Conservation (phyloP, 2,797 vertebrate genomes). For the Pangasius krempfi region DNA sequence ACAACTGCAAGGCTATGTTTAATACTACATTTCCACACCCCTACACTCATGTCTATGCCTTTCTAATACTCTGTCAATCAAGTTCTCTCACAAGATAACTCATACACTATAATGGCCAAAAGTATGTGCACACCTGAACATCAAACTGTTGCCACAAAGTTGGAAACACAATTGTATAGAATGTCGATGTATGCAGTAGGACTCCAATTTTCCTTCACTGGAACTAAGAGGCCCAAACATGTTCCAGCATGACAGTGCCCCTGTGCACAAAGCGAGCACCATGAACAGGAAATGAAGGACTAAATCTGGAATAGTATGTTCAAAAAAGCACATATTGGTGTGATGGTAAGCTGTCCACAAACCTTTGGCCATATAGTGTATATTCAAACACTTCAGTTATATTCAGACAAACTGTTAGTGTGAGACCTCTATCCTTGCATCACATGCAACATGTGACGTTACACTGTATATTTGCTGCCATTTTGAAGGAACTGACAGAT, state of each 20-base stretch:
- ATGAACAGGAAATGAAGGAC: not conserved
- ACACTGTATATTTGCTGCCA: not conserved
- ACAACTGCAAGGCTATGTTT: constrained; percentile 33
- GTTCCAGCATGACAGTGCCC: not conserved
- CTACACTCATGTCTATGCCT: not conserved
- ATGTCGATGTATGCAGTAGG: not conserved
- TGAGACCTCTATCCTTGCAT: not conserved
- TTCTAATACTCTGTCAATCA: not conserved
- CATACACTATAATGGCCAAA: not conserved
- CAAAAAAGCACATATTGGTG: not conserved
- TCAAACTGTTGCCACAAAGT: not conserved
- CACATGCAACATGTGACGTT: not conserved
- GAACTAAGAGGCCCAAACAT: not conserved
- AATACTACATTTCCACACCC: not conserved
- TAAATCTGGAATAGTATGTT: not conserved
- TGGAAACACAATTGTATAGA: not conserved
- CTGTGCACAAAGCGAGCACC: not conserved
- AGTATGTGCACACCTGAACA: not conserved
- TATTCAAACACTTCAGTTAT: not conserved
- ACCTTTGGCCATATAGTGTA: too few relatives aligned
- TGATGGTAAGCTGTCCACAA: not conserved
- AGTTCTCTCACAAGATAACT: not conserved
- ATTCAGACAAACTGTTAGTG: not conserved
- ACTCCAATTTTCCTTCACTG: not conserved
- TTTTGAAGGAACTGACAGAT: not conserved